phyloP scores from a whole-genome alignment of 1,140 invertebrate species.

The Macrosteles quadrilineatus region DNA sequence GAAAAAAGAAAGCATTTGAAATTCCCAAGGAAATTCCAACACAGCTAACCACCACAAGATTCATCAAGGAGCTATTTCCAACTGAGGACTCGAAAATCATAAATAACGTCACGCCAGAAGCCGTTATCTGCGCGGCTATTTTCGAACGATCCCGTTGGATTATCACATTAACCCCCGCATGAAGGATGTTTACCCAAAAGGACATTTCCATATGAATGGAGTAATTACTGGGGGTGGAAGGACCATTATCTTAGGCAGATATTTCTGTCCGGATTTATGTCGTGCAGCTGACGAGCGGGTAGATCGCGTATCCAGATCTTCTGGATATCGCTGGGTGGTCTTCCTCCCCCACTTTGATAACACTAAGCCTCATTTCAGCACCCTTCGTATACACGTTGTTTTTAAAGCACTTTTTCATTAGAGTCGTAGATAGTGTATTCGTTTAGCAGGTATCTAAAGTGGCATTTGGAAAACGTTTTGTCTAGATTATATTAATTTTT shows the following conservation, averaged over 20 bases:
- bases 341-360: no score
- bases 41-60: no score
- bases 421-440: no score
- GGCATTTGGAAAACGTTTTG: no score
- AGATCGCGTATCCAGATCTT: not conserved
- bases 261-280: constrained; percentile 15
- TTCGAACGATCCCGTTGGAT: not conserved
- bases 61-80: not conserved
- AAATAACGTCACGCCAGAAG: not conserved
- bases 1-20: no score
- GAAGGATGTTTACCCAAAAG: constrained; percentile 18
- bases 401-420: no score
- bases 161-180: not conserved
- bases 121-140: not conserved
- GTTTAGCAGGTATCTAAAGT: no score
- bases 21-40: no score
- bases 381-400: no score
- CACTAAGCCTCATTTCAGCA: no score
- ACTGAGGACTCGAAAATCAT: not conserved
- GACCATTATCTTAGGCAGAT: not conserved
- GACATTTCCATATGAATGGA: constrained; percentile 19
- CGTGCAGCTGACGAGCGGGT: not conserved
- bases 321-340: constrained; percentile 10
- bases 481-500: no score
- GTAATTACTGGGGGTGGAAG: constrained; percentile 7